These are phyloP conservation scores for Papilio polytes DNA, from an alignment of 1,140 invertebrate genomes.

Conservation along the genomic window DNA sequence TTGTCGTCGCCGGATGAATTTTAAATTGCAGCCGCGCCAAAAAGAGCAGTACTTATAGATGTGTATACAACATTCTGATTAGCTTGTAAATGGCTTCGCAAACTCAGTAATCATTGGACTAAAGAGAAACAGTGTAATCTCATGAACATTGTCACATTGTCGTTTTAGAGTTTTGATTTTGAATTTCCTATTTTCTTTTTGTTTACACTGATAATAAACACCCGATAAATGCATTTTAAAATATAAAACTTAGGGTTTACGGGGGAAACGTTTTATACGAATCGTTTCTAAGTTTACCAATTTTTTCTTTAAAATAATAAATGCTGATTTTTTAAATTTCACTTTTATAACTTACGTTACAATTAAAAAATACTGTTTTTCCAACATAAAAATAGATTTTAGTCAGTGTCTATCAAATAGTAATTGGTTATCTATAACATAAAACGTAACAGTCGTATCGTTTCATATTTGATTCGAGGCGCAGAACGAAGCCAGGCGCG, in stretches of 20 bases:
- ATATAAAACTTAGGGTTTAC: no score
- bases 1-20: constrained; percentile 16
- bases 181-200: not conserved
- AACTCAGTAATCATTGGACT: not conserved
- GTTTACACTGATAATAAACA: no score
- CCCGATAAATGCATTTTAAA: no score
- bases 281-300: no score
- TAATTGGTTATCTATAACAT: not conserved
- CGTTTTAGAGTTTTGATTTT: not conserved
- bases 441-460: not conserved
- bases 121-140: not conserved
- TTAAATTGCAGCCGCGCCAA: constrained; percentile 22
- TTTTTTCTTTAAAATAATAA: no score
- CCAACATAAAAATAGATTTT: no score
- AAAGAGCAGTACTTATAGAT: not conserved
- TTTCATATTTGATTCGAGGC: not conserved
- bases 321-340: no score
- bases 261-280: no score
- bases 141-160: not conserved
- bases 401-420: no score
- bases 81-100: constrained; percentile 10
- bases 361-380: no score
- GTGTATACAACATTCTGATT: constrained; percentile 25
- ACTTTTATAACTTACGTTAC: no score
- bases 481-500: not conserved